Evolutionary conservation across 2,113 vertebrate species (phyloP).

Genomic region (Athene noctua): DNA sequence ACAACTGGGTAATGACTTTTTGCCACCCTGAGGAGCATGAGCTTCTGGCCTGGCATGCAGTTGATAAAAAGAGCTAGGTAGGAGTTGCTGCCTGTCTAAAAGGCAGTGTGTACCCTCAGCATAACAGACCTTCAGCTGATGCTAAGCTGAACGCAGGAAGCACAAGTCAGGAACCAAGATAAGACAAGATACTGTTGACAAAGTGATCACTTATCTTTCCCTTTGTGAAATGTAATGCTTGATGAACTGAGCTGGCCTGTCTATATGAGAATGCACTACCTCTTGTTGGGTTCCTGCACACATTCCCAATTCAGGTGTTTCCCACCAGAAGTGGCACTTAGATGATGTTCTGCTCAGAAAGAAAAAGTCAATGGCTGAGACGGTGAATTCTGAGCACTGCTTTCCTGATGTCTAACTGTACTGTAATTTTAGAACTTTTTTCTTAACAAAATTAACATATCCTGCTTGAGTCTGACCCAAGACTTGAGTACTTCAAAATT

Average conservation of each 20-base stretch:
- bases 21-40: neutral
- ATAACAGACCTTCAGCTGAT: neutral
- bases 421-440: neutral
- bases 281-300: neutral
- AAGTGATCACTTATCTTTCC: neutral
- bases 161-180: neutral
- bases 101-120: neutral
- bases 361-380: neutral
- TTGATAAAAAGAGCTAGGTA: neutral
- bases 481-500: neutral
- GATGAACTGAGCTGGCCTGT: neutral
- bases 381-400: neutral
- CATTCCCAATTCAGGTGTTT: neutral
- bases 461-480: neutral
- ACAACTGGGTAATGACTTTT: neutral
- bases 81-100: neutral
- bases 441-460: neutral
- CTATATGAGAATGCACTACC: neutral
- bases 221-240: neutral
- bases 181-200: neutral
- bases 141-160: neutral
- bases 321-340: neutral
- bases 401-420: neutral
- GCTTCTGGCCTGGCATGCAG: neutral
- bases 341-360: neutral